These are phyloP conservation scores for Invenusta paracnida DNA, from an alignment of 2,888 invertebrate species.

Conservation along the genomic window DNA sequence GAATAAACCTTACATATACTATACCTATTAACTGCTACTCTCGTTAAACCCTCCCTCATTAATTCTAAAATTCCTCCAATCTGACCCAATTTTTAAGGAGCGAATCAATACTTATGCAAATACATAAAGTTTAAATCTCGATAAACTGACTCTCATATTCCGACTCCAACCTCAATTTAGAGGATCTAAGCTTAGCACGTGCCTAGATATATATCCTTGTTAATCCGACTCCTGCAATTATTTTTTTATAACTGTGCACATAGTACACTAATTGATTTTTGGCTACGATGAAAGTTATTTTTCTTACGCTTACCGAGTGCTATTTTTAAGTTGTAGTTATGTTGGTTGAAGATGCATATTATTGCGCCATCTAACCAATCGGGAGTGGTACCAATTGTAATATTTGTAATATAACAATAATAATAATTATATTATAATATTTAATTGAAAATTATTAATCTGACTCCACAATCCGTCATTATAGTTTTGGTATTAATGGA, in stretches of 20 bases:
- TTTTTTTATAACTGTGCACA: background rate
- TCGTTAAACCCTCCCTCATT: too few species aligned
- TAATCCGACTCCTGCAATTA: background rate
- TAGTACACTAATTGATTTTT: background rate
- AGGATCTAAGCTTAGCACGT: background rate
- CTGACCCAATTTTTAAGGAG: too few species aligned
- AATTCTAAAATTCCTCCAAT: too few species aligned
- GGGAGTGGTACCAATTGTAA: too few species aligned
- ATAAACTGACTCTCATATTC: background rate
- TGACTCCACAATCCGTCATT: background rate
- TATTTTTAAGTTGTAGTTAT: background rate
- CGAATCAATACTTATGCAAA: too few species aligned
- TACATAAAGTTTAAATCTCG: too few species aligned
- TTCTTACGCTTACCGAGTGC: background rate
- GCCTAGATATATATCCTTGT: background rate
- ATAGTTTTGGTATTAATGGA: too few species aligned
- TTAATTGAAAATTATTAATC: background rate
- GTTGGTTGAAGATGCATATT: background rate
- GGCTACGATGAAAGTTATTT: background rate
- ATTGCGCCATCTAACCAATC: background rate
- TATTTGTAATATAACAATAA: too few species aligned
- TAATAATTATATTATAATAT: background rate
- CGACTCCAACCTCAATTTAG: background rate
- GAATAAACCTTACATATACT: too few species aligned
- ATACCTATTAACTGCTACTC: too few species aligned